These are phyloP conservation scores for Numenius phaeopus DNA, from an alignment of 2,797 vertebrate genomes.

Conservation along the genomic window DNA sequence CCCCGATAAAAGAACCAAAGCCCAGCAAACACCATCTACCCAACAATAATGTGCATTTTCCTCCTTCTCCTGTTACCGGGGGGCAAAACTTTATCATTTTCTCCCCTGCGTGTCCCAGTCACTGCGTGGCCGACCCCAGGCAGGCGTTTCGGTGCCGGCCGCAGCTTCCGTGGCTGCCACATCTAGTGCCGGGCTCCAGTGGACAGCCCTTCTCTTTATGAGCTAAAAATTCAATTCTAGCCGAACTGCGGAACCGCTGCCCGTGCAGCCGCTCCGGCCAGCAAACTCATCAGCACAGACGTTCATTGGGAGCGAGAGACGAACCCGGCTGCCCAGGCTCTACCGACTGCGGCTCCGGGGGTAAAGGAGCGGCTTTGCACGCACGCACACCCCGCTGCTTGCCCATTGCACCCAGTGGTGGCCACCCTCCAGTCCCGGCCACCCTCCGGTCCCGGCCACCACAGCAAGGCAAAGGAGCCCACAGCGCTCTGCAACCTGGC, in stretches of 20 bases:
- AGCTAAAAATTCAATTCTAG: not conserved
- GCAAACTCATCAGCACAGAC: slow-evolving; percentile 1
- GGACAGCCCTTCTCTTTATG: not conserved
- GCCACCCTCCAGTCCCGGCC: accelerated
- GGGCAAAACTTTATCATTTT: accelerated
- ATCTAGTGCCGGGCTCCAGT: not conserved
- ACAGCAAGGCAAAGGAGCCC: not conserved
- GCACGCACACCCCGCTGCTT: accelerated
- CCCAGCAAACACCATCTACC: not conserved
- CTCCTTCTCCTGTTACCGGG: accelerated
- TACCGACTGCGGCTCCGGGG: not conserved
- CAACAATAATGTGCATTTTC: accelerated
- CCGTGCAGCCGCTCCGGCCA: not conserved
- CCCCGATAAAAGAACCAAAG: not conserved
- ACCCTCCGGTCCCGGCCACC: accelerated
- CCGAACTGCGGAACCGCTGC: not conserved
- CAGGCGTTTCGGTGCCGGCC: accelerated
- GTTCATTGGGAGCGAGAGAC: not conserved
- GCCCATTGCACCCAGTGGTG: accelerated
- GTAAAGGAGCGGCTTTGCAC: accelerated
- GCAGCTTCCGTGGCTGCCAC: accelerated
- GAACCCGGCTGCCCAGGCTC: not conserved
- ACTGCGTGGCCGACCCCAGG: accelerated
- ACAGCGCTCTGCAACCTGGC: accelerated
- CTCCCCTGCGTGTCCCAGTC: accelerated